Evolutionary conservation across 2,113 vertebrate genomes (phyloP), one percentile per base, ranked within the genome.

Genomic region (Syngnathus typhle): DNA sequence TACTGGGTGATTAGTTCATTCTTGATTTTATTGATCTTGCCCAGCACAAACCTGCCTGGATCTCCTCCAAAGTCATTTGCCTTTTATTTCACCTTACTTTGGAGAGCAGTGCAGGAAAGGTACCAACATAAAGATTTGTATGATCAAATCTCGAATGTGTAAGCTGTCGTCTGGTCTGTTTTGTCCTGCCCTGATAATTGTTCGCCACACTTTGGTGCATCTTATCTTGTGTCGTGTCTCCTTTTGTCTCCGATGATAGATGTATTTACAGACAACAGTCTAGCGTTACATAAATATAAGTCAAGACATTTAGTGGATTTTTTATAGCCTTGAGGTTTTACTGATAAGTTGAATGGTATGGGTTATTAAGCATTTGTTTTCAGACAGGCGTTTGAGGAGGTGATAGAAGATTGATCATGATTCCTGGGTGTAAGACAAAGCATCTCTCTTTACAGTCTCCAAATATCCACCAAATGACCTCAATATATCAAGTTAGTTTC

Each of bases 51-150:
- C 32, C 15, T 47, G 7, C 2, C 52, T 27, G 37, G 11, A 19
- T 37, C 9, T 43, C 13, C 62, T 61, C 21, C 60, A 39, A 47
- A 36, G 39, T 65, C 49, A 56, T 43, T 67, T 36, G 61, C 56
- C 56, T 81, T 47, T 47, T 60, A 81, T 36, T 75, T 70, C 64
- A 69, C 72, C 77, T 88, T 85, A 90, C 88, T 91, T 80, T 92
- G 90, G 89, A 89, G 92, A 93, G 90, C 87, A 90, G 11, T 12
- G 21, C 12, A 23, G 51, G 89, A 91, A 94, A 93, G 91, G 37
- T 27, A 44, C 43, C 38, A 52, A n/a, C 21, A 59, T 23, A 11
- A 59, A 59, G 56, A 37, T 41, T 60, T 41, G 10, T 39, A 2
- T 39, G 18, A 12, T 38, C 18, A 60, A n/a, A 39, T 19, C 37